A percentile compares a stretch with the other conserved stretches of the same genome.
Conservation (phyloP, 1,140 invertebrate species). For the Archegozetes longisetosus region DNA sequence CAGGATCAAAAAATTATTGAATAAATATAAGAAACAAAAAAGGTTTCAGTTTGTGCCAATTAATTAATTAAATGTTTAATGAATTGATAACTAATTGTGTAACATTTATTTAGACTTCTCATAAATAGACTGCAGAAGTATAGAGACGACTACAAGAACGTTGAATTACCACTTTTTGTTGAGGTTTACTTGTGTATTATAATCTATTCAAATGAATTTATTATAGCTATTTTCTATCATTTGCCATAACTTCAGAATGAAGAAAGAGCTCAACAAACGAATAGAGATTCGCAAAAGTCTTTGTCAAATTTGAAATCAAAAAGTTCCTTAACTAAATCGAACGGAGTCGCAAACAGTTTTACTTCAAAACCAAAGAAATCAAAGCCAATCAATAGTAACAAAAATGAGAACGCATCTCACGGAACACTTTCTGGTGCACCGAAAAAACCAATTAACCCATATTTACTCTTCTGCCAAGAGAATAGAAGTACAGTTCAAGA, state of each 20-base stretch:
- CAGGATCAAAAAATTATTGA: not conserved
- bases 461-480: conserved; percentile 4
- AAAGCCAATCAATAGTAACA: not conserved
- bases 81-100: not conserved
- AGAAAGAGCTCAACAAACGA: too few relatives aligned
- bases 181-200: not conserved
- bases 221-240: not conserved
- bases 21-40: conserved; percentile 4
- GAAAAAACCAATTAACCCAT: conserved; percentile 6
- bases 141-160: not conserved
- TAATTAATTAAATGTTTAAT: not conserved
- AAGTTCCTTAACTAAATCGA: too few relatives aligned
- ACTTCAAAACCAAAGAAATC: too few relatives aligned
- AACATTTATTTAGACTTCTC: not conserved
- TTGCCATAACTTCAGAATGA: too few relatives aligned
- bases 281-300: too few relatives aligned
- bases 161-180: not conserved
- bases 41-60: not conserved
- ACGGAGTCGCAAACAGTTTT: too few relatives aligned
- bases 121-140: not conserved
- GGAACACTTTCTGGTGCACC: not conserved
- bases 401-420: not conserved
- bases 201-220: not conserved
- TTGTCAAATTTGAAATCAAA: too few relatives aligned
- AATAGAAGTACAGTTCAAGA: not conserved